Evolutionary conservation across 1,140 invertebrate species (phyloP).

Genomic region (Pachypsylla venusta): DNA sequence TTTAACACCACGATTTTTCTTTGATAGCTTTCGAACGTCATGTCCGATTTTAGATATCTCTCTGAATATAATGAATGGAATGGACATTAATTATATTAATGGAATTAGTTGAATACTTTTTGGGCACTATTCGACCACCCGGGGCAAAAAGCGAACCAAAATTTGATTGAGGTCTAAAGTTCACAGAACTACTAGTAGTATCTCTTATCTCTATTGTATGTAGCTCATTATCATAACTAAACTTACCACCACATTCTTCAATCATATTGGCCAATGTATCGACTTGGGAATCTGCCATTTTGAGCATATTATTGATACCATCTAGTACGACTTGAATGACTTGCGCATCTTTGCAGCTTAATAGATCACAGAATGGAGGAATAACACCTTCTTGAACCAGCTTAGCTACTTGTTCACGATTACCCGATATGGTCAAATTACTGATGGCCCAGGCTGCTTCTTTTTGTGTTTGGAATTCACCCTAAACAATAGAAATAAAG

Average conservation of each 20-base stretch:
- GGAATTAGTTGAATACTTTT: too few relatives aligned
- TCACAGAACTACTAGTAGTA: too few relatives aligned
- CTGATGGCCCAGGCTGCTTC: conserved; percentile 98
- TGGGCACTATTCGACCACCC: too few relatives aligned
- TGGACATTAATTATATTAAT: too few relatives aligned
- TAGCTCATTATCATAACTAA: too few relatives aligned
- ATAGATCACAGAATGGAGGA: conserved; percentile 73
- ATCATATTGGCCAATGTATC: conserved; percentile 71
- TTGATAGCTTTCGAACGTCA: too few relatives aligned
- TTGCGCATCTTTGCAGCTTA: conserved; percentile 80
- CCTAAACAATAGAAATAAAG: conserved; percentile 37
- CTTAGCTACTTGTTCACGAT: conserved; percentile 70
- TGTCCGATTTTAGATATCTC: too few relatives aligned
- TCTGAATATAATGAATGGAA: too few relatives aligned
- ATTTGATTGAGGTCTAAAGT: too few relatives aligned
- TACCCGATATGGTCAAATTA: conserved; percentile 95
- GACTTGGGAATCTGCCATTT: conserved; percentile 58
- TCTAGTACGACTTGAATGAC: conserved; percentile 81
- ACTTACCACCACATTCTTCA: conserved; percentile 68
- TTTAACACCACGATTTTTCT: too few relatives aligned
- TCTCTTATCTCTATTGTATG: too few relatives aligned
- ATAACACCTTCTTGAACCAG: conserved; percentile 82
- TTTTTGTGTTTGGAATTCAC: conserved; percentile 98
- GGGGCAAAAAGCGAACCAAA: too few relatives aligned
- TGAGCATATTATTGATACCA: conserved; percentile 82